Percentiles rank a stretch among this genome's conserved stretches.
phyloP scores from a whole-genome alignment of 1,140 invertebrate genomes.

The Ptiloglossa arizonensis region DNA sequence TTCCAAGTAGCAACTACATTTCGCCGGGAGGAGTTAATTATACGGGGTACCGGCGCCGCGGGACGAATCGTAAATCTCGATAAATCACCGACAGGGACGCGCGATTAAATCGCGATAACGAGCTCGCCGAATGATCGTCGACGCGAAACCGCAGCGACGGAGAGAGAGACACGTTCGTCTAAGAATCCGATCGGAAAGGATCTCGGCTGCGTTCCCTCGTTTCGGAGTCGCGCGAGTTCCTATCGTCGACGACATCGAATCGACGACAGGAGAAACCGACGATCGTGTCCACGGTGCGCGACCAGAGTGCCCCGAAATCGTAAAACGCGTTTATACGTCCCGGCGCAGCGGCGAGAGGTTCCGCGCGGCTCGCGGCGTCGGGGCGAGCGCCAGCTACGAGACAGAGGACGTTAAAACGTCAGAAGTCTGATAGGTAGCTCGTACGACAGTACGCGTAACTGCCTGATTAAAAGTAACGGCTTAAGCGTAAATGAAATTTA shows the following conservation, averaged over 20 bases:
- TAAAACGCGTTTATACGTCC: slow-evolving; percentile 4
- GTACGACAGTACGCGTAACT: slow-evolving; percentile 69
- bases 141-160: too few relatives aligned
- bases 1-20: background rate
- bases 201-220: background rate
- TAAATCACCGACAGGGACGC: background rate
- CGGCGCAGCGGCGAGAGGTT: too few relatives aligned
- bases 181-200: background rate
- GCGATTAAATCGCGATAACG: slow-evolving; percentile 9
- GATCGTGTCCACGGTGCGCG: too few relatives aligned
- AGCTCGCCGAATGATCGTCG: background rate
- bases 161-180: background rate
- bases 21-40: slow-evolving; percentile 11
- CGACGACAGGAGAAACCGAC: background rate
- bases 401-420: slow-evolving; percentile 53
- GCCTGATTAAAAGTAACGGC: slow-evolving; percentile 80
- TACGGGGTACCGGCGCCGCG: too few relatives aligned
- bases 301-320: slow-evolving; percentile 3
- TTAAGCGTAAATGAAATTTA: slow-evolving; percentile 79
- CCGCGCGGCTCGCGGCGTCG: background rate
- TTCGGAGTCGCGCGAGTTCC: background rate
- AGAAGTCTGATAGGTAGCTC: slow-evolving; percentile 41
- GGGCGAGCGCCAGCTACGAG: slow-evolving; percentile 7
- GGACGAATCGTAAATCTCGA: background rate
- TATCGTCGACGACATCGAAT: background rate